Evolutionary conservation across 2,113 vertebrate genomes (phyloP).

Genomic region (Dicerorhinus sumatrensis): DNA sequence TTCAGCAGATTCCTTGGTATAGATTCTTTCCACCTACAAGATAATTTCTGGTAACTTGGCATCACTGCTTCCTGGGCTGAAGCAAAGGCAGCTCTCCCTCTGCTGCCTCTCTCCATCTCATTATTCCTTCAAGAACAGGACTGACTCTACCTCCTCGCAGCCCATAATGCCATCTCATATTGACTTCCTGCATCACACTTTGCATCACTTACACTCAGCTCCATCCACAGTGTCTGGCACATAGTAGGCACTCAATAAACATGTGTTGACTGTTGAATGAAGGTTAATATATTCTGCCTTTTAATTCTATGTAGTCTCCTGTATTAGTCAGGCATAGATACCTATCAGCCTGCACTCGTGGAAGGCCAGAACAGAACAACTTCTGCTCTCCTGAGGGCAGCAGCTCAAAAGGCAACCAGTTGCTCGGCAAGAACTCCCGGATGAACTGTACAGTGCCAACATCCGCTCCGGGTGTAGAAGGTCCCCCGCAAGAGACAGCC

Average conservation of each 20-base stretch:
- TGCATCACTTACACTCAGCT: too few relatives aligned
- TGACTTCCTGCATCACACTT: background rate
- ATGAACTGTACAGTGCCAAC: slow-evolving; percentile 88
- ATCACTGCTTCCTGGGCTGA: background rate
- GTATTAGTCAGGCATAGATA: background rate
- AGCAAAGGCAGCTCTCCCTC: background rate
- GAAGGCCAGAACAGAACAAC: slow-evolving; percentile 85
- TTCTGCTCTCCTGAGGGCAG: slow-evolving; percentile 90
- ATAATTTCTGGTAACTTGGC: slow-evolving; percentile 50
- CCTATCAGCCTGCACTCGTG: slow-evolving; percentile 90
- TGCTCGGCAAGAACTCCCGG: slow-evolving; percentile 88
- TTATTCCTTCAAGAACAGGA: background rate
- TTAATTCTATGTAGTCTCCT: background rate
- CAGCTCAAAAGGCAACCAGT: slow-evolving; percentile 95
- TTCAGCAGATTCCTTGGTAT: slow-evolving; percentile 59
- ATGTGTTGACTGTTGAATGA: background rate
- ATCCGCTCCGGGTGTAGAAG: slow-evolving; percentile 91
- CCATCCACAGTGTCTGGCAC: background rate
- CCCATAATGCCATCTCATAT: background rate
- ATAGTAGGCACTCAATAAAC: background rate
- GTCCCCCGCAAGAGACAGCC: slow-evolving; percentile 93
- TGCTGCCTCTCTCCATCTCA: background rate
- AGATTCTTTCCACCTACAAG: background rate
- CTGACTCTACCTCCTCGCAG: too few relatives aligned
- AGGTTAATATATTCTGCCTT: background rate